These are phyloP conservation scores for Blastobasis lacticolella DNA, from an alignment of 2,888 invertebrate genomes.

Conservation along the genomic window DNA sequence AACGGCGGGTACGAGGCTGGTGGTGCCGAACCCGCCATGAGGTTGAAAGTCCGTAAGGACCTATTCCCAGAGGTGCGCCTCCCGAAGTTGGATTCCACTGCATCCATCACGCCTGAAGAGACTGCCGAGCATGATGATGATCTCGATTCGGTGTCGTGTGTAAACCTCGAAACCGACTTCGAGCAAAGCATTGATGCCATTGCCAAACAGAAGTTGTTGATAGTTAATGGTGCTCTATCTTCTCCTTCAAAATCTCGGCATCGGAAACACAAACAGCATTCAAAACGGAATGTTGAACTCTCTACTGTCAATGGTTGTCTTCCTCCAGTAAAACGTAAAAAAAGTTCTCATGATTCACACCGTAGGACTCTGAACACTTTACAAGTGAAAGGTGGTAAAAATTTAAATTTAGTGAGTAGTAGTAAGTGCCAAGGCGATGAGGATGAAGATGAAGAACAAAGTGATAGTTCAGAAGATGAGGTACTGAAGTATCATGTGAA, in stretches of 20 bases:
- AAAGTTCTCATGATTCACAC: slow-evolving; percentile 39
- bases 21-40: slow-evolving; percentile 38
- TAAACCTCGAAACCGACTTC: slow-evolving; percentile 68
- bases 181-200: slow-evolving; percentile 69
- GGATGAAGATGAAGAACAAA: slow-evolving; percentile 31
- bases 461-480: slow-evolving; percentile 65
- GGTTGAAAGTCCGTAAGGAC: slow-evolving; percentile 69
- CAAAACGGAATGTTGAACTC: slow-evolving; percentile 45
- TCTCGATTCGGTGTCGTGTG: slow-evolving; percentile 46
- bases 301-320: slow-evolving; percentile 49
- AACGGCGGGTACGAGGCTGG: slow-evolving; percentile 66
- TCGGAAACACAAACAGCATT: slow-evolving; percentile 60
- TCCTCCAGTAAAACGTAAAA: slow-evolving; percentile 55
- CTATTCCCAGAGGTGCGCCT: slow-evolving; percentile 57
- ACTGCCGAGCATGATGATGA: slow-evolving; percentile 38
- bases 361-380: slow-evolving; percentile 49
- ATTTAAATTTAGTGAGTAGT: slow-evolving; percentile 69
- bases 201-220: slow-evolving; percentile 52
- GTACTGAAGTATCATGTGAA: slow-evolving; percentile 62
- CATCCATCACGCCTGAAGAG: slow-evolving; percentile 31
- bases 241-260: slow-evolving; percentile 49
- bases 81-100: slow-evolving; percentile 32
- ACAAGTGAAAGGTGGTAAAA: slow-evolving; percentile 69
- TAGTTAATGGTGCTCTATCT: slow-evolving; percentile 48
- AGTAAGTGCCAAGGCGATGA: slow-evolving; percentile 57